Evolutionary conservation across 2,113 vertebrate genomes (phyloP), one percentile per base, ranked within the genome.

Genomic region (Ariopsis seemanni): DNA sequence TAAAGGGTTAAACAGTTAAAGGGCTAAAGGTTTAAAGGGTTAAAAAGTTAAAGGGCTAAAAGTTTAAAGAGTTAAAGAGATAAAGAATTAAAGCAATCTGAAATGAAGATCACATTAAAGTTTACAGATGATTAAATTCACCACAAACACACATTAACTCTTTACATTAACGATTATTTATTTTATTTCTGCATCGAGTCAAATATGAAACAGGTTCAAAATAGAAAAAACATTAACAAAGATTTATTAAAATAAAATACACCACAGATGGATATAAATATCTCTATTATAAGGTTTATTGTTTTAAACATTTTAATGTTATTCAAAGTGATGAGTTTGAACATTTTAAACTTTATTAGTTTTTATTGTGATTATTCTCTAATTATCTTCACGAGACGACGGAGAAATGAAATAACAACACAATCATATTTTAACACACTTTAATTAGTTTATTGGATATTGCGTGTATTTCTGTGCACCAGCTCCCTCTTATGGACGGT

Each of bases 401-500:
- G 12, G 60, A 67, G 65, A 69, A 58, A 58, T 58, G 17, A 58
- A 58, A 58, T 69, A 5, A 67, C 8, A 67, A 60, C 58, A 60
- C 58, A 42, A 42, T 42, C 34, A 42, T 42, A 42, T 42, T 42
- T 42, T 42, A 42, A 60, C 58, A 60, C 58, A 60, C 18, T 15
- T 4, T 48, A 9, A 20, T 10, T 48, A 22, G 34, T 4, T 2
- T 25, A 25, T 5, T 22, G 4, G 52, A 10, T 7, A 8, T 2
- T 15, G 71, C 20, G 18, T 52, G 58, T n/a, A 85, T 75, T 79
- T 77, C 0, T 63, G 75, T 52, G n/a, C 75, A 69, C 15, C n/a
- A 80, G 85, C 75, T 12, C 75, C 74, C 75, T 80, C 85, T 80
- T 11, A 52, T 79, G 85, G 62, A 80, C 7, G 7, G 42, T n/a